Evolutionary conservation across 2,797 vertebrate species (phyloP), one percentile per base, ranked within the genome.

Genomic region (Catamblyrhynchus diadema): DNA sequence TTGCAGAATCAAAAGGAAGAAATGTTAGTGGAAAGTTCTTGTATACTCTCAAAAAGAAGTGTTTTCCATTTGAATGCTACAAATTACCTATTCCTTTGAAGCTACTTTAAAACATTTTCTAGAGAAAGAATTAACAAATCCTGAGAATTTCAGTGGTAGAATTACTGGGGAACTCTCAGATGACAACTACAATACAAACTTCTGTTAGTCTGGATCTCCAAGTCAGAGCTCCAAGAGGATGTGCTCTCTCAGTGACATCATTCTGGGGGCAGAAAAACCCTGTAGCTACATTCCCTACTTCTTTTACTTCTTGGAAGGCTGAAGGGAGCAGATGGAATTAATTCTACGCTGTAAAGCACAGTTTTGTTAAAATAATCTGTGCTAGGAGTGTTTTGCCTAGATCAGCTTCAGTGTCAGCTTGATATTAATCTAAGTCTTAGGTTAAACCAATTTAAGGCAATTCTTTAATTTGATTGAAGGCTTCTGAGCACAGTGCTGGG

Each of bases 41-140:
- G 25, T 8, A 73, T 14, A 17, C 13, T 60, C 65, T 75, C 7
- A 5, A 81, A 91, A 86, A 32, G 35, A 70, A 17, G 6, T 50
- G 32, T 70, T 89, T 80, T 85, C 59, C 23, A 81, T 91, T 66
- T 89, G 74, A 93, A 95, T 70, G 59, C 65, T 81, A 79, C 48
- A 75, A 84, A 75, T 84, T 81, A 27, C 33, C 27, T 32, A 37
- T 57, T 87, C 37, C 45, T 89, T 71, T 92, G n/a, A 89, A 87
- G 42, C 7, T 22, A 11, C 48, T 77, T 70, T 39, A 24, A 60
- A 89, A 8, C 64, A 56, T 28, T 77, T 89, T 61, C 22, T 81
- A 50, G 51, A 80, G 69, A 75, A 54, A 85, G 23, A 21, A 35
- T 73, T 77, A 66, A 73, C 54, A 85, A 47, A 6, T 37, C 22